Base-by-base conservation (phyloP, 2,888 invertebrate genomes). In the Criorhina ranunculi region DNA sequence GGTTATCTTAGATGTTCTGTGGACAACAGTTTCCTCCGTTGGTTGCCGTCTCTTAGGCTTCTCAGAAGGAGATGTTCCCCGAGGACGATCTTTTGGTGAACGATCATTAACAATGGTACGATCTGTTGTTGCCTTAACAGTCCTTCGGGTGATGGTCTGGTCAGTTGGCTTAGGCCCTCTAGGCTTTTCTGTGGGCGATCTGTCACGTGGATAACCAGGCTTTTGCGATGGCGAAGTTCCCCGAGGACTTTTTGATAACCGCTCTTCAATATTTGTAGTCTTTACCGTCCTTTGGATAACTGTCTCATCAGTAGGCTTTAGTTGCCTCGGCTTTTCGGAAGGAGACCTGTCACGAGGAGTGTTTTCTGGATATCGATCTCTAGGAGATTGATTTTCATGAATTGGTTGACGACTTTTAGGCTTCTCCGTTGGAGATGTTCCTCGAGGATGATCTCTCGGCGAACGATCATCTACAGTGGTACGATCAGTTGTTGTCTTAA, bases 331-430 rank as follows among this genome's bases (percentile, higher is more conserved):
- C 5, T 79, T 72, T 40, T 73, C 75, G 6, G 17, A 42, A n/a
- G 79, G 80, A 40, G 80, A 80, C 5, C 11, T 70, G 29, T 57
- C 60, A 11, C 55, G 62, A 29, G 76, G 62, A 17, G 11, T 35
- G 15, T 62, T 40, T 12, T 40, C 12, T 17, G 15, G 53, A 5
- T 7, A 8, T 6, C 12, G 15, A 44, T 57, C 7, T 33, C 15
- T n/a, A n/a, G n/a, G n/a, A n/a, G n/a, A n/a, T n/a, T n/a, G n/a
- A n/a, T 40, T 17, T 15, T 53, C 77, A n/a, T 60, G 40, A 2
- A 6, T 40, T 15, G 51, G 51, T 51, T 40, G 24, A 11, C 42
- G 42, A 5, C 15, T 35, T n/a, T 17, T 31, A 2, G 53, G 15
- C 31, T 33, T 7, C 9, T 24, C 24, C 4, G 33, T 42, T 40